phyloP scores from a whole-genome alignment of 2,888 invertebrate genomes.

The Subacronicta megacephala region DNA sequence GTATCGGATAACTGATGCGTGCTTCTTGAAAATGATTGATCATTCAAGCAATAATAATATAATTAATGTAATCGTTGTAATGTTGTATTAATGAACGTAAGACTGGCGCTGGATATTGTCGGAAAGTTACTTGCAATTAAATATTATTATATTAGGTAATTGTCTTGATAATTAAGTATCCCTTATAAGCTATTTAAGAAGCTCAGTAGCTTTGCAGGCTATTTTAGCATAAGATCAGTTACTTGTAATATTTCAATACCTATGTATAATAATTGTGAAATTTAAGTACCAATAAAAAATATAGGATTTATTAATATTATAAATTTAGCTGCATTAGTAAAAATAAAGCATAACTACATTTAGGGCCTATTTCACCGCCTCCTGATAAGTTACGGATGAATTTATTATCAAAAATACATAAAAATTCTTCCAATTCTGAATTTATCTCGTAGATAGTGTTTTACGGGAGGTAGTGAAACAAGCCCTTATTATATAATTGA shows the following conservation, averaged over 20 bases:
- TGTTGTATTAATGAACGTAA: constrained; percentile 43
- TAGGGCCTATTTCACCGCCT: no score
- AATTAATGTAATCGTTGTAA: constrained; percentile 12
- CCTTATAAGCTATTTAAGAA: background rate
- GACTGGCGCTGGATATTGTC: constrained; percentile 47
- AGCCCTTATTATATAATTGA: background rate
- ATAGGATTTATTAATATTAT: no score
- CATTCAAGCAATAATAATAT: constrained; percentile 33
- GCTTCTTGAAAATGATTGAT: constrained; percentile 63
- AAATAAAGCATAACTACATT: no score
- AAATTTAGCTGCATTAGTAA: no score
- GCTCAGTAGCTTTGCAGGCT: background rate
- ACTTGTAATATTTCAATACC: background rate
- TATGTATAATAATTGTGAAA: no score
- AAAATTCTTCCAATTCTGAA: no score
- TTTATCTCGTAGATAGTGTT: no score
- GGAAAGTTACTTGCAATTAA: constrained; percentile 39
- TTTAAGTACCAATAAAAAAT: background rate
- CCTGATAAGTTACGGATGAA: no score
- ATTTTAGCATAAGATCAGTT: no score
- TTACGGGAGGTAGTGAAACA: no score
- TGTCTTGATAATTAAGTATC: background rate
- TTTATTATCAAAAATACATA: no score
- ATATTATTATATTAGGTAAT: background rate
- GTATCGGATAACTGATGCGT: background rate